Conservation (phyloP, 2,113 vertebrate species). For the Cairina moschata region DNA sequence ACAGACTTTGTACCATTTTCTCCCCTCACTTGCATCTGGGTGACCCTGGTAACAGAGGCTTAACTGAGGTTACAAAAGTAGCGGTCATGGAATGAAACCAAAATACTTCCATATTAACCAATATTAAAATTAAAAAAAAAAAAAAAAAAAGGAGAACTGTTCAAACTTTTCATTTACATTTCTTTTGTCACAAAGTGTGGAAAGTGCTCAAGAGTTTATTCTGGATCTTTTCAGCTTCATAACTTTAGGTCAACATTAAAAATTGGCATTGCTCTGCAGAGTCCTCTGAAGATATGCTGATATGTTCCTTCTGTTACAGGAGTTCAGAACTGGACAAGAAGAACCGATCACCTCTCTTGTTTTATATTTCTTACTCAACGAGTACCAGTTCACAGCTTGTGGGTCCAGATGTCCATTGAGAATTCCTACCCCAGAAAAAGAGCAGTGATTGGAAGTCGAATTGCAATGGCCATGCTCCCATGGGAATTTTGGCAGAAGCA, state of each 20-base stretch:
- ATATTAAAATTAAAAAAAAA: not conserved
- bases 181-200: not conserved
- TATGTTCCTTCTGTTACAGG: not conserved
- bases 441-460: not conserved
- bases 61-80: conserved; percentile 21
- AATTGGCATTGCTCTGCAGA: not conserved
- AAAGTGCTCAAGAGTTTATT: not conserved
- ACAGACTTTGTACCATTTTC: conserved; percentile 58
- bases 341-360: not conserved
- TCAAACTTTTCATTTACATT: not conserved
- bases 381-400: not conserved
- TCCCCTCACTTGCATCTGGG: not conserved
- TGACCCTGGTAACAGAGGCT: not conserved
- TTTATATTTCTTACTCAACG: not conserved
- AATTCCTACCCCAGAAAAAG: not conserved
- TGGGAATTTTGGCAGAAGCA: not conserved
- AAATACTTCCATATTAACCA: not conserved
- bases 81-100: not conserved
- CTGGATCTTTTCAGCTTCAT: not conserved
- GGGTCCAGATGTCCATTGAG: not conserved
- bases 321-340: not conserved
- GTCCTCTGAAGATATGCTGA: not conserved
- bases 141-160: not conserved
- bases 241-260: not conserved
- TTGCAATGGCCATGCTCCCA: fast-evolving